Percentiles rank a stretch among this genome's conserved stretches.
phyloP scores from a whole-genome alignment of 2,888 invertebrate species.

The Pegoplata infirma region DNA sequence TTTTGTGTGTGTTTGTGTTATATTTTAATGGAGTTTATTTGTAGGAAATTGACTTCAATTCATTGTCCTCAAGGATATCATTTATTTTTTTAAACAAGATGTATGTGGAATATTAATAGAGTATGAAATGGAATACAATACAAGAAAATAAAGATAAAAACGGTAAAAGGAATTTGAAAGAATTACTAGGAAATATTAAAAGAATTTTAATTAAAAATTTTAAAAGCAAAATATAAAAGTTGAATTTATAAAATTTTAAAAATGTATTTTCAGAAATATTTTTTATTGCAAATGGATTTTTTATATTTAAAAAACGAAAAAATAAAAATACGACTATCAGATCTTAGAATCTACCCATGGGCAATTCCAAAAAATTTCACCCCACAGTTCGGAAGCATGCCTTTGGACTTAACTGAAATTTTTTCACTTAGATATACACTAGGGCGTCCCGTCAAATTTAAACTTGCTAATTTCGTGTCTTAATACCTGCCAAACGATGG shows the following conservation, averaged over 20 bases:
- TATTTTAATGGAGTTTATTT: slow-evolving; percentile 31
- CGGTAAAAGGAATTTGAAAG: background rate
- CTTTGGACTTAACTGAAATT: no score
- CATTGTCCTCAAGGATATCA: slow-evolving; percentile 34
- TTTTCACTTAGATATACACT: no score
- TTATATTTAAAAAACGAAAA: no score
- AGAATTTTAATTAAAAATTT: background rate
- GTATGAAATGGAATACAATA: background rate
- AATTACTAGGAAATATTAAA: background rate
- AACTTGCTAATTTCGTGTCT: no score
- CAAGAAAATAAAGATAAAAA: background rate
- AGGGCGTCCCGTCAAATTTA: no score
- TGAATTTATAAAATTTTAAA: background rate
- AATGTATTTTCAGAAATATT: no score
- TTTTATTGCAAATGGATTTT: no score
- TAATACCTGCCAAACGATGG: no score
- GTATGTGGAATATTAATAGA: slow-evolving; percentile 24
- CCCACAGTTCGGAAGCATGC: no score
- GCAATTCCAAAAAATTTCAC: no score
- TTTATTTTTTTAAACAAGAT: slow-evolving; percentile 15
- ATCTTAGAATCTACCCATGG: no score
- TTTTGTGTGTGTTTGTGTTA: background rate
- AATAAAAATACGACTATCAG: no score
- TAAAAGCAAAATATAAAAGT: background rate
- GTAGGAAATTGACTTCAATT: slow-evolving; percentile 35